Base-by-base conservation (phyloP, 2,888 invertebrate genomes). In the Aplocera efformata region DNA sequence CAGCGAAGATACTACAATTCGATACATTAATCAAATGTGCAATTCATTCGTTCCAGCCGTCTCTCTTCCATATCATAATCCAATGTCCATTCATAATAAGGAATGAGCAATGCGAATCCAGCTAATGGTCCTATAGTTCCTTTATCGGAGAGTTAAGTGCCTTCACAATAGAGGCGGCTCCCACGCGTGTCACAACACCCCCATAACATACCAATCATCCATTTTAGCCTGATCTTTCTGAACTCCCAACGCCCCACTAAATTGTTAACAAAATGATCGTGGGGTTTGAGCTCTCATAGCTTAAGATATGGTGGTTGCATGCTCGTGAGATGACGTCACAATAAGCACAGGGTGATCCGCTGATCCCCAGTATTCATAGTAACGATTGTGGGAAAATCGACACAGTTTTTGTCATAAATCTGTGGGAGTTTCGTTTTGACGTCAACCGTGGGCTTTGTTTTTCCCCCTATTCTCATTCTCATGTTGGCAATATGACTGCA, bases 171-270 rank as follows among this genome's bases (percentile, higher is more conserved):
- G 74, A 75, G 63, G 67, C 74, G 56, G 79, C 84, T 85, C 86
- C 88, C 88, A 86, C 88, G 84, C 74, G 63, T 80, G 85, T 85
- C 85, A 85, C 74, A 83, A 85, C 83, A 86, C 83, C 83, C 86
- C 64, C 73, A 75, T 72, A 63, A 61, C 53, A 36, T 45, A 17
- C 29, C 32, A 26, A 42, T 26, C 44, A 45, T 50, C 81, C 72
- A 72, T 36, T 50, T 6, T 60, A 58, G 37, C 6, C 6, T 50
- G 74, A 72, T 29, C 78, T 55, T 38, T 49, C 40, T 50, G 69
- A 68, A 26, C 75, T 53, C 42, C 47, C 41, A 28, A 24, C 9
- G 32, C 32, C 24, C 38, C 34, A 32, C 30, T 9, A 35, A 27
- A 28, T 37, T 17, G 22, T 34, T 23, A 10, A 40, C 26, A 20